phyloP scores from a whole-genome alignment of 2,888 invertebrate genomes.

The Melanotus villosus region DNA sequence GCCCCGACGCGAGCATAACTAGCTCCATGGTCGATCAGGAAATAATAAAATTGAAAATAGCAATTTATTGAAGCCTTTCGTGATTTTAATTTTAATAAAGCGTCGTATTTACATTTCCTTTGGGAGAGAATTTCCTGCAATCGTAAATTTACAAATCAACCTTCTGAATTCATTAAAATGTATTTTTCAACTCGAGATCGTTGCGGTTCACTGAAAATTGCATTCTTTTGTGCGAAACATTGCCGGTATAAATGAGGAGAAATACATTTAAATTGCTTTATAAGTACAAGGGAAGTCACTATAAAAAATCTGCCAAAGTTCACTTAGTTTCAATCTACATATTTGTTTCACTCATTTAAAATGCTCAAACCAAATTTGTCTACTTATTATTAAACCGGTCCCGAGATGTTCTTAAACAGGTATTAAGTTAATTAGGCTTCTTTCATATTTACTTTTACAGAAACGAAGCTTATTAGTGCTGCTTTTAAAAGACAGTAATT shows the following conservation, averaged over 20 bases:
- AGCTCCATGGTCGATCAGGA: slow-evolving; percentile 11
- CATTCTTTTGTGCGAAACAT: slow-evolving; percentile 7
- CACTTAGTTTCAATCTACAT: not conserved
- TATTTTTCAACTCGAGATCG: slow-evolving; percentile 21
- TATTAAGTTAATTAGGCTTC: not conserved
- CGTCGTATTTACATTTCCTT: slow-evolving; percentile 40
- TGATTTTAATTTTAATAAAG: slow-evolving; percentile 40
- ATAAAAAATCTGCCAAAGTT: not conserved
- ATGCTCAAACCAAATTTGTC: slow-evolving; percentile 3
- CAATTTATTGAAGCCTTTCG: slow-evolving; percentile 28
- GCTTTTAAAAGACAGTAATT: too few relatives aligned
- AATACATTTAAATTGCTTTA: not conserved
- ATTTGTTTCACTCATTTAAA: not conserved
- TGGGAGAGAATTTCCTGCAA: slow-evolving; percentile 31
- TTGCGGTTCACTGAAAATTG: slow-evolving; percentile 15
- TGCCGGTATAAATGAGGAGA: not conserved
- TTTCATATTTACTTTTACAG: not conserved
- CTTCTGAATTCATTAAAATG: slow-evolving; percentile 29
- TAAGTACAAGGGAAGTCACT: too few relatives aligned
- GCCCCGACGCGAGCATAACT: not conserved
- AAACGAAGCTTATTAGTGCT: not conserved
- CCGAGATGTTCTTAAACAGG: not conserved
- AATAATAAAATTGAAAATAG: slow-evolving; percentile 35
- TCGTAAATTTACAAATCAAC: slow-evolving; percentile 28
- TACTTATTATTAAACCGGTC: slow-evolving; percentile 16